A percentile compares a stretch with the other conserved stretches of the same genome.
These are phyloP conservation scores for Tetrapedia diversipes DNA, from an alignment of 2,888 invertebrate genomes.

Conservation along the genomic window DNA sequence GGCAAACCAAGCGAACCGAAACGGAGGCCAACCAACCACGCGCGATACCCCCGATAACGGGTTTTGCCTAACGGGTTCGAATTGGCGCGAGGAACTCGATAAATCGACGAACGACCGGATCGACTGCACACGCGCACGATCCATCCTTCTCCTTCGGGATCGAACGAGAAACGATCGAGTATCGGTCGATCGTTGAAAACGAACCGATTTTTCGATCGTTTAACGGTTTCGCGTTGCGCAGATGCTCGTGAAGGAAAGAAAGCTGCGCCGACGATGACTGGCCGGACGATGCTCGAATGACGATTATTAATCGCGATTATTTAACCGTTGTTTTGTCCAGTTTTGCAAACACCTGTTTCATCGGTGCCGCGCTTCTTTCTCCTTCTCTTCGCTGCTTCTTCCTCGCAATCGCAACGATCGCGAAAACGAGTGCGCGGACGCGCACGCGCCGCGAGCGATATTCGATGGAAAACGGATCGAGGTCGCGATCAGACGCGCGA, in stretches of 20 bases:
- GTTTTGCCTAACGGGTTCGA: conserved; percentile 51
- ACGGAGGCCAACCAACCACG: conserved; percentile 1
- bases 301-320: too few relatives aligned
- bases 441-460: too few relatives aligned
- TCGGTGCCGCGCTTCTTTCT: too few relatives aligned
- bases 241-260: too few relatives aligned
- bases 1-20: conserved; percentile 14
- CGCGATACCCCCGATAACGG: conserved; percentile 45
- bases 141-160: neutral
- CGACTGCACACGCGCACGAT: neutral
- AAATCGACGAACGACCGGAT: conserved; percentile 18
- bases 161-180: neutral
- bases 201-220: too few relatives aligned
- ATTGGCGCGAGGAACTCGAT: conserved; percentile 33
- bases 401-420: too few relatives aligned
- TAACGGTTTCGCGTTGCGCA: too few relatives aligned
- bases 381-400: too few relatives aligned
- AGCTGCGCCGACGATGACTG: too few relatives aligned
- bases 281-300: too few relatives aligned
- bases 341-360: too few relatives aligned
- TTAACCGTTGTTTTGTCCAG: too few relatives aligned
- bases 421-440: neutral
- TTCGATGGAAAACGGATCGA: conserved; percentile 55
- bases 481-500: conserved; percentile 72
- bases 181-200: neutral